Evolutionary conservation across 2,888 invertebrate genomes (phyloP).

Genomic region (Scelioninae gen. 1): DNA sequence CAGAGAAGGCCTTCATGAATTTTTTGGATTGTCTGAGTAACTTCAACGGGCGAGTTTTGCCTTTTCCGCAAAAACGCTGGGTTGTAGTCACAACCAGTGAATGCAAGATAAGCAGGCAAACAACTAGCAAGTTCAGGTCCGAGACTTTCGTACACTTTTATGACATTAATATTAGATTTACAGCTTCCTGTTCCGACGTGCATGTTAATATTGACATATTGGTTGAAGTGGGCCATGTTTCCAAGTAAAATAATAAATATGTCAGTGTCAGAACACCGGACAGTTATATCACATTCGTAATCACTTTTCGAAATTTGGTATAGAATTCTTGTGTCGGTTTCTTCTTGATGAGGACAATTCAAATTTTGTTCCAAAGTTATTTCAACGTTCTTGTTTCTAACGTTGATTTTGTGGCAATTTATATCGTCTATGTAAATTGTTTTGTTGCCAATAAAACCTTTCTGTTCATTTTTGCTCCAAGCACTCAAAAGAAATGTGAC

Average conservation of each 20-base stretch:
- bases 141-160: constrained; percentile 38
- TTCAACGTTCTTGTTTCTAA: too few relatives aligned
- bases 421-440: too few relatives aligned
- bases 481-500: too few relatives aligned
- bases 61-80: constrained; percentile 70
- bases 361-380: background rate
- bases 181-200: constrained; percentile 30
- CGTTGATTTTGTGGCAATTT: too few relatives aligned
- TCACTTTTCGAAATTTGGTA: constrained; percentile 71
- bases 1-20: too few relatives aligned
- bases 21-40: too few relatives aligned
- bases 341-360: constrained; percentile 62
- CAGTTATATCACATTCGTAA: constrained; percentile 68
- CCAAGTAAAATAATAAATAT: constrained; percentile 72
- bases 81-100: constrained; percentile 72
- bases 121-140: constrained; percentile 46
- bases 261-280: constrained; percentile 73
- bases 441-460: too few relatives aligned
- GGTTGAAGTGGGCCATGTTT: constrained; percentile 63
- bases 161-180: constrained; percentile 49
- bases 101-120: constrained; percentile 70
- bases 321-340: constrained; percentile 75
- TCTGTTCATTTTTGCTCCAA: too few relatives aligned
- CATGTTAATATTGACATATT: constrained; percentile 38
- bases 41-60: constrained; percentile 18